A percentile compares a stretch with the other conserved stretches of the same genome.
These are phyloP conservation scores for Tetanocera ferruginea DNA, from an alignment of 2,888 invertebrate species.

Conservation along the genomic window DNA sequence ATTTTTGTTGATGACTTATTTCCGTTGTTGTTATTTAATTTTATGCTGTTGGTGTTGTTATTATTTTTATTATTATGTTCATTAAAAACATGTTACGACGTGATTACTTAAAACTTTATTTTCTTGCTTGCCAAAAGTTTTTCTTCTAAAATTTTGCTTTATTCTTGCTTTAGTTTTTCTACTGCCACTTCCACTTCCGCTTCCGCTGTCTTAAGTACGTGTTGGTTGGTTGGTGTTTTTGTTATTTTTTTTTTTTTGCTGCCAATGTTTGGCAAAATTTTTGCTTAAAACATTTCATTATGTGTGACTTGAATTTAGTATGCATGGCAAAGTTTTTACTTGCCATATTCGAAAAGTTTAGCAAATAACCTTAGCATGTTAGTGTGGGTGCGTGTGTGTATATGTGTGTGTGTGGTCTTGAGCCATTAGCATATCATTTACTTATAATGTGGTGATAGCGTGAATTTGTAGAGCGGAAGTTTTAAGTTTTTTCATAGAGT, in stretches of 20 bases:
- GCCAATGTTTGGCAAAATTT: conserved; percentile 13
- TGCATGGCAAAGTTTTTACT: conserved; percentile 17
- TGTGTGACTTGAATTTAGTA: conserved; percentile 12
- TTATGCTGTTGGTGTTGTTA: conserved; percentile 1
- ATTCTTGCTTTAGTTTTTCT: not conserved
- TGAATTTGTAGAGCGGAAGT: conserved; percentile 4
- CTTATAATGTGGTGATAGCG: conserved; percentile 30
- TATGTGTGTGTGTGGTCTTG: not conserved
- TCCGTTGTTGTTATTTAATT: not conserved
- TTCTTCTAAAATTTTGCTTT: not conserved
- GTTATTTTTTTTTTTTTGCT: not conserved
- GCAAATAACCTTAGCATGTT: not conserved
- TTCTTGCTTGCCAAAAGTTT: conserved; percentile 10
- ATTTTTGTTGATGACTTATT: conserved; percentile 34
- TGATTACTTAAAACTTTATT: conserved; percentile 34
- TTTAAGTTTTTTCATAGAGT: not conserved
- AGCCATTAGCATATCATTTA: conserved; percentile 31
- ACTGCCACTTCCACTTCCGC: conserved; percentile 9
- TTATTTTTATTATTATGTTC: conserved; percentile 21
- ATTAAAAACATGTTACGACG: conserved; percentile 38
- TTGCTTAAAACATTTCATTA: conserved; percentile 2
- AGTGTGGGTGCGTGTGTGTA: not conserved
- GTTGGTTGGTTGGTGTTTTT: not conserved
- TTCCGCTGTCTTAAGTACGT: conserved; percentile 11
- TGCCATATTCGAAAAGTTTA: not conserved